Conservation (phyloP, 2,797 vertebrate species). For the Coranthus polyacanthus region DNA sequence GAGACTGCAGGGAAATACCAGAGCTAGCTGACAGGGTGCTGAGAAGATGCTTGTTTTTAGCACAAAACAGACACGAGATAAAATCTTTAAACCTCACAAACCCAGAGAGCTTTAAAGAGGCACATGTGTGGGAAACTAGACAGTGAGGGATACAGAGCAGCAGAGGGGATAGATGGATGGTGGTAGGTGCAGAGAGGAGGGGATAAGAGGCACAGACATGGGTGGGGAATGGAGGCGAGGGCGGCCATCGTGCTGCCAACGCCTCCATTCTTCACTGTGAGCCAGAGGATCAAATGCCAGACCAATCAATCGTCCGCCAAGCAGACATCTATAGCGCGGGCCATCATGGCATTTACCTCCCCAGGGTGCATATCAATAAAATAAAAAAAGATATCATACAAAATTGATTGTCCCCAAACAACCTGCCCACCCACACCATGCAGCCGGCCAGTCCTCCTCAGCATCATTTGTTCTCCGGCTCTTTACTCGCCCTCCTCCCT, state of each 20-base stretch:
- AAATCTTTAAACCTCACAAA: conserved; percentile 56
- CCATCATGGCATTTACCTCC: conserved; percentile 77
- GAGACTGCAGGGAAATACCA: conserved; percentile 1
- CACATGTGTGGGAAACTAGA: conserved; percentile 62
- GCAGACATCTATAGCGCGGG: conserved; percentile 62
- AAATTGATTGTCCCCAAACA: conserved; percentile 65
- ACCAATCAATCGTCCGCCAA: conserved; percentile 79
- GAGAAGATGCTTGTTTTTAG: conserved; percentile 50
- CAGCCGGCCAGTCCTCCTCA: conserved; percentile 9
- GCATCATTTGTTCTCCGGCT: conserved; percentile 27
- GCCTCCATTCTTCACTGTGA: conserved; percentile 67
- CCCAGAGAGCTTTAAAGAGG: conserved; percentile 51
- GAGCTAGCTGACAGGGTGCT: conserved; percentile 19
- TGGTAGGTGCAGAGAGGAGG: conserved; percentile 20
- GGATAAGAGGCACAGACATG: conserved; percentile 6
- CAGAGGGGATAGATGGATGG: conserved; percentile 46
- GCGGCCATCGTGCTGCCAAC: conserved; percentile 42
- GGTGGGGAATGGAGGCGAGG: neutral
- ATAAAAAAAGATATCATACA: conserved; percentile 72
- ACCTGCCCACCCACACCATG: conserved; percentile 40
- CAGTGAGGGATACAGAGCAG: conserved; percentile 60
- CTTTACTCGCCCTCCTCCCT: conserved; percentile 31
- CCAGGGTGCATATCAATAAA: conserved; percentile 73
- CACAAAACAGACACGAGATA: conserved; percentile 31
- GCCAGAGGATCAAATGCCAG: conserved; percentile 82